Evolutionary conservation across 2,888 invertebrate species (phyloP).

Genomic region (Ornithoptera alexandrae): DNA sequence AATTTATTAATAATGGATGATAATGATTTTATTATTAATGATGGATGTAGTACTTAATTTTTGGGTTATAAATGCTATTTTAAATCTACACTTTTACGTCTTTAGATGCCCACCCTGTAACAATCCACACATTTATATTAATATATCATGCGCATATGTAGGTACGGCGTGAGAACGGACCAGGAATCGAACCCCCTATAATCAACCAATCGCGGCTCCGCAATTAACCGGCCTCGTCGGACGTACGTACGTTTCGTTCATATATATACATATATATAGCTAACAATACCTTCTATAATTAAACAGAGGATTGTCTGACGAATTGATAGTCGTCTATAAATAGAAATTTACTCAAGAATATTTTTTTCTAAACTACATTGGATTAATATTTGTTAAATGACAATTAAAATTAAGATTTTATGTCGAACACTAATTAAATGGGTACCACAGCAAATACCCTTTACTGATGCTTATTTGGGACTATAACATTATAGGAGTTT

Average conservation of each 20-base stretch:
- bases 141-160: constrained; percentile 38
- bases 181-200: constrained; percentile 52
- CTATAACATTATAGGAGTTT: no score
- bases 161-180: constrained; percentile 49
- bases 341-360: constrained; percentile 3
- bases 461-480: no score
- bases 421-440: no score
- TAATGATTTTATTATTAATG: no score
- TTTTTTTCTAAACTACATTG: neutral
- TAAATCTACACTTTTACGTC: neutral
- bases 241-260: constrained; percentile 34
- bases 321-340: constrained; percentile 29
- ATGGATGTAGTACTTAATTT: neutral
- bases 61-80: neutral
- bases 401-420: no score
- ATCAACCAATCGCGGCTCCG: constrained; percentile 57
- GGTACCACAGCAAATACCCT: no score
- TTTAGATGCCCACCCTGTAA: constrained; percentile 30
- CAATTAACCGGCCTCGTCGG: constrained; percentile 50
- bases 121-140: constrained; percentile 36
- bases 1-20: no score
- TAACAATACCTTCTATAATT: constrained; percentile 34
- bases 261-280: constrained; percentile 14
- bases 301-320: constrained; percentile 33
- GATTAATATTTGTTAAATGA: neutral